These are phyloP conservation scores for Aromia moschata DNA, from an alignment of 2,888 invertebrate genomes.

Conservation along the genomic window DNA sequence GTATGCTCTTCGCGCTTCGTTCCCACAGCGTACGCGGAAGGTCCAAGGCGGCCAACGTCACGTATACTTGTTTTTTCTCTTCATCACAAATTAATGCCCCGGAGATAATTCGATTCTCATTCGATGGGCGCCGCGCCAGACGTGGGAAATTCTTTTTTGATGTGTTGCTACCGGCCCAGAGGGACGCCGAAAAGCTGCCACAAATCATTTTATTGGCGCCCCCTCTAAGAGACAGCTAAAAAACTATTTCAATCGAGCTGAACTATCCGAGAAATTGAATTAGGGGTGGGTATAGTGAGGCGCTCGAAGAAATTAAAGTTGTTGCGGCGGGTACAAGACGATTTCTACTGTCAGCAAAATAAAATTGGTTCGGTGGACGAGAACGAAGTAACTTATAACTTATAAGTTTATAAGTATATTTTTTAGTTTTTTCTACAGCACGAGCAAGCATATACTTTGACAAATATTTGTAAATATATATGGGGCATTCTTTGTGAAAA, in stretches of 20 bases:
- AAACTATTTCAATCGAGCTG: constrained; percentile 27
- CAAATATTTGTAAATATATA: too few species aligned
- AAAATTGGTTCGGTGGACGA: neutral
- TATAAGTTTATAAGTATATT: too few species aligned
- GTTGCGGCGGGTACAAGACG: constrained; percentile 5
- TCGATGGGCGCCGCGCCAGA: constrained; percentile 36
- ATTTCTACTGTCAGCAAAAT: neutral
- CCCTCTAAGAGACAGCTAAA: constrained; percentile 24
- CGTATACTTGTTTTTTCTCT: constrained; percentile 43
- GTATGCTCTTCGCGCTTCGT: neutral
- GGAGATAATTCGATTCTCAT: constrained; percentile 38
- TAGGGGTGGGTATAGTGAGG: constrained; percentile 7
- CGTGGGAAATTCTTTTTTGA: constrained; percentile 41
- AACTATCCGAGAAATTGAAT: constrained; percentile 32
- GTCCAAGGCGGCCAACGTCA: constrained; percentile 31
- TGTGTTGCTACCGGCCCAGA: constrained; percentile 38
- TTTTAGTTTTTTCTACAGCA: too few species aligned
- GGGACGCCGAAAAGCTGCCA: constrained; percentile 29
- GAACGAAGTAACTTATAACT: too few species aligned
- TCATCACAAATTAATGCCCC: constrained; percentile 42
- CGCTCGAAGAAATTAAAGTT: constrained; percentile 18
- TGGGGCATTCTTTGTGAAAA: too few species aligned
- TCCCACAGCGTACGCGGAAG: neutral
- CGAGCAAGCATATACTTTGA: too few species aligned
- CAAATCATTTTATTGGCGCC: constrained; percentile 36